These are phyloP conservation scores for Girardia tigrina DNA, from an alignment of 2,888 invertebrate genomes.

Conservation along the genomic window DNA sequence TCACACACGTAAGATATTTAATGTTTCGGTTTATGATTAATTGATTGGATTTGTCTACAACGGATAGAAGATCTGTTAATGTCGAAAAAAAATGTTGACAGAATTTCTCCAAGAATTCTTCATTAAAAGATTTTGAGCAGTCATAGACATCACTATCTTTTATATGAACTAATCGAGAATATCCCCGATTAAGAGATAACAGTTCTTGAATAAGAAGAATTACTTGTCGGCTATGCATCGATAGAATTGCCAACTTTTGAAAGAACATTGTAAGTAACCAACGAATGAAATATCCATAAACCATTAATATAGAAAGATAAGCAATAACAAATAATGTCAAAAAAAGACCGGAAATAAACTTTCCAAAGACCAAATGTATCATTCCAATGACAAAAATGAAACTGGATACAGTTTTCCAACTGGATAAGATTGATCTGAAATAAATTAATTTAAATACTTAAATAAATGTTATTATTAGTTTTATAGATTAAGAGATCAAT, in stretches of 20 bases:
- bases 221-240: not conserved
- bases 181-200: not conserved
- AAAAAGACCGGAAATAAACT: too few relatives aligned
- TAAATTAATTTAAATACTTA: too few relatives aligned
- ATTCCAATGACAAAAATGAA: too few relatives aligned
- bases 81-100: not conserved
- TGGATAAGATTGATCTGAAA: too few relatives aligned
- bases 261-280: not conserved
- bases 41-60: not conserved
- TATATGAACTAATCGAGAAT: not conserved
- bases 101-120: not conserved
- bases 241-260: not conserved
- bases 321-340: too few relatives aligned
- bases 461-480: too few relatives aligned
- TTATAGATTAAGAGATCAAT: too few relatives aligned
- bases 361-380: too few relatives aligned
- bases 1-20: not conserved
- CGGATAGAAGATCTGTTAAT: not conserved
- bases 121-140: slow-evolving; percentile 8
- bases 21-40: not conserved
- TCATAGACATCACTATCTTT: not conserved
- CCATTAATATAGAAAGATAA: not conserved
- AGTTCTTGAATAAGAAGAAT: not conserved
- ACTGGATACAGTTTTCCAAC: too few relatives aligned
- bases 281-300: not conserved